Conservation (phyloP, 2,888 invertebrate species). For the Drepana falcataria region DNA sequence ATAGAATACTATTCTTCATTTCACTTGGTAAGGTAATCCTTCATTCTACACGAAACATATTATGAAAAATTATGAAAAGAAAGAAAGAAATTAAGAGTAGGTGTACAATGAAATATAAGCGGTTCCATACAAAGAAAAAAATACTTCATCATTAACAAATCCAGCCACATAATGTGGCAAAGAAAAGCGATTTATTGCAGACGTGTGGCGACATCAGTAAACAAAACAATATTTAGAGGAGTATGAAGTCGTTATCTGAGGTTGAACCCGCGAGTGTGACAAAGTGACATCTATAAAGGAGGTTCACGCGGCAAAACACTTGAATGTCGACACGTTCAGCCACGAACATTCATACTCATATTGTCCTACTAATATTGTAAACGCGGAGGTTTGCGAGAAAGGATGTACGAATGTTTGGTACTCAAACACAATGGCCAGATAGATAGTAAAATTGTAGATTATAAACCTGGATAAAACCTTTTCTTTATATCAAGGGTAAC, state of each 20-base stretch:
- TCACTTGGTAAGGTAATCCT: too few species aligned
- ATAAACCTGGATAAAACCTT: too few species aligned
- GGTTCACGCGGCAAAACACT: conserved; percentile 60
- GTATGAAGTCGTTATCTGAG: conserved; percentile 54
- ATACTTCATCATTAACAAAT: neutral
- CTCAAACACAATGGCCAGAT: too few species aligned
- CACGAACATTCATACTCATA: conserved; percentile 25
- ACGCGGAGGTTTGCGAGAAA: too few species aligned
- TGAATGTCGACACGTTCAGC: conserved; percentile 41
- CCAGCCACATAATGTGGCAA: neutral
- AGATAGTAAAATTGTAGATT: too few species aligned
- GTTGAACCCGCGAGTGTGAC: conserved; percentile 54
- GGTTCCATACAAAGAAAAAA: neutral
- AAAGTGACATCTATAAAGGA: conserved; percentile 65
- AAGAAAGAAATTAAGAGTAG: too few species aligned
- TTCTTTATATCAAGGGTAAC: too few species aligned
- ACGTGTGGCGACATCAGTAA: conserved; percentile 22
- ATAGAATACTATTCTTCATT: too few species aligned
- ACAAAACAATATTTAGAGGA: conserved; percentile 32
- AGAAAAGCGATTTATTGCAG: conserved; percentile 12
- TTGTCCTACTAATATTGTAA: too few species aligned
- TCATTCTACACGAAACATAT: too few species aligned
- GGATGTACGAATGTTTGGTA: too few species aligned
- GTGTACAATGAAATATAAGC: neutral
- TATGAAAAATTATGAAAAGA: too few species aligned